Percentiles rank a stretch among this genome's conserved stretches.
Evolutionary conservation across 2,113 vertebrate species (phyloP).

Genomic region (Pluvianellus socialis): DNA sequence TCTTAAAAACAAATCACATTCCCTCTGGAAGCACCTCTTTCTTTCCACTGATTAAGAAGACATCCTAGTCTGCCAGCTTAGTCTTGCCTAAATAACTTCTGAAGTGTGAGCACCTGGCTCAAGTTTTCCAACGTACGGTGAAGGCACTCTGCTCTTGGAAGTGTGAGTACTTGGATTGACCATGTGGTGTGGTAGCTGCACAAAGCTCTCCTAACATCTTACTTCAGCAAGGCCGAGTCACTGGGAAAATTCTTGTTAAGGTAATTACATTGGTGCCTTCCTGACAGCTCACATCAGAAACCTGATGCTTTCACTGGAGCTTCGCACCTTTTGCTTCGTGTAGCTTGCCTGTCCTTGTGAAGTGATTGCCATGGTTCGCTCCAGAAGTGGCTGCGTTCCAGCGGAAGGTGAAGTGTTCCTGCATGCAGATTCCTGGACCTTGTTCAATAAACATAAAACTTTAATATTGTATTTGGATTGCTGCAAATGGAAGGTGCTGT

Average conservation of each 20-base stretch:
- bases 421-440: neutral
- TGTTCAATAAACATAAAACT: conserved; percentile 53
- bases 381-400: neutral
- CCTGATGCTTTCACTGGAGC: neutral
- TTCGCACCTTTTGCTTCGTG: neutral
- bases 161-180: rapidly evolving
- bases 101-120: neutral
- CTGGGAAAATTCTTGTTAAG: neutral
- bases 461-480: conserved; percentile 36
- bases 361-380: rapidly evolving
- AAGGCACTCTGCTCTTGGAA: neutral
- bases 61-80: neutral
- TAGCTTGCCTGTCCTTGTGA: neutral
- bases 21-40: neutral
- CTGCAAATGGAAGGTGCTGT: conserved; percentile 28
- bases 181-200: rapidly evolving
- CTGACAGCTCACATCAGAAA: neutral
- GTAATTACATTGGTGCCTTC: neutral
- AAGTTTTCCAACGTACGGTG: rapidly evolving
- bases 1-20: neutral
- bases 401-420: conserved; percentile 11
- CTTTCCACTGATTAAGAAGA: neutral
- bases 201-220: neutral
- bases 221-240: neutral
- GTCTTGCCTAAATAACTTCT: neutral